These are phyloP conservation scores for Tinea semifulvella DNA, from an alignment of 2,888 invertebrate species.

Conservation along the genomic window DNA sequence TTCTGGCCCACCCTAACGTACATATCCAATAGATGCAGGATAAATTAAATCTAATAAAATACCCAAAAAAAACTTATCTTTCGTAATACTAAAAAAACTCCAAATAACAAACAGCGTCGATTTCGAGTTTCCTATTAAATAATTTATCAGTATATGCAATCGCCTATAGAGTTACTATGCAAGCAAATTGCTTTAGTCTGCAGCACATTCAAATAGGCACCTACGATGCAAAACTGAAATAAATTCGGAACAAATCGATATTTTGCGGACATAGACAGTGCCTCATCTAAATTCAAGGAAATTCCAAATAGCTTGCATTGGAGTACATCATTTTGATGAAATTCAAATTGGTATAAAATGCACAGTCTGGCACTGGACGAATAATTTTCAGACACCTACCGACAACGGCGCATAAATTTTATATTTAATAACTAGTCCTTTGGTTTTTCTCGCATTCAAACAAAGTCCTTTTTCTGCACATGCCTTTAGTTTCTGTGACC, in stretches of 20 bases:
- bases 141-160: slow-evolving; percentile 10
- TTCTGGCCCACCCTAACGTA: too few relatives aligned
- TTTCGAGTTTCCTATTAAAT: neutral
- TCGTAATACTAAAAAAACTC: too few relatives aligned
- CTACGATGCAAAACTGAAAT: slow-evolving; percentile 47
- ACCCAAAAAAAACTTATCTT: too few relatives aligned
- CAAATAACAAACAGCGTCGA: slow-evolving; percentile 3
- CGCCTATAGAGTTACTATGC: slow-evolving; percentile 4
- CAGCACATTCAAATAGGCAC: slow-evolving; percentile 47
- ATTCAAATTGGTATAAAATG: slow-evolving; percentile 59
- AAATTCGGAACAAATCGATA: slow-evolving; percentile 33
- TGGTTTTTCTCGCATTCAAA: too few relatives aligned
- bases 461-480: too few relatives aligned
- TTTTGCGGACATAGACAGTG: slow-evolving; percentile 32
- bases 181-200: slow-evolving; percentile 55
- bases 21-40: too few relatives aligned
- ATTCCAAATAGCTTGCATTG: slow-evolving; percentile 57
- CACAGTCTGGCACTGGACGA: slow-evolving; percentile 44
- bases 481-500: too few relatives aligned
- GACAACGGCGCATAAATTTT: neutral
- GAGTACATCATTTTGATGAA: slow-evolving; percentile 53
- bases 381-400: slow-evolving; percentile 50
- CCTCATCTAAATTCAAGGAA: slow-evolving; percentile 64
- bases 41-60: too few relatives aligned
- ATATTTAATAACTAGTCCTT: too few relatives aligned